Percentiles rank a stretch among this genome's conserved stretches.
These are phyloP conservation scores for Coptotermes formosanus DNA, from an alignment of 1,140 invertebrate species.

Conservation along the genomic window DNA sequence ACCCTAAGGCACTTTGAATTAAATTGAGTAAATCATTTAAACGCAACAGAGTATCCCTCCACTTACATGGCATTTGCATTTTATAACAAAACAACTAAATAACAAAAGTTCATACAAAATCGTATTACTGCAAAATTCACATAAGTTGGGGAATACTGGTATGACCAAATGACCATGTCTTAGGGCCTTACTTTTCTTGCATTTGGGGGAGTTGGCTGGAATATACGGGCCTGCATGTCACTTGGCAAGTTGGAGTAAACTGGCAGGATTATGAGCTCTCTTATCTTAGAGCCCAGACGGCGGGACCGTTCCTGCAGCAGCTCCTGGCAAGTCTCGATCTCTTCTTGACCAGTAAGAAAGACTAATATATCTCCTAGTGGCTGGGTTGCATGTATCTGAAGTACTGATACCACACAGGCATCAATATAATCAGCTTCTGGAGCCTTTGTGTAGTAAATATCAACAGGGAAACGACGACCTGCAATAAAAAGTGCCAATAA, in stretches of 20 bases:
- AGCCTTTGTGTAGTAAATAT: slow-evolving; percentile 99
- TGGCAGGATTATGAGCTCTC: slow-evolving; percentile 90
- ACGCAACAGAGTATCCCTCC: neutral
- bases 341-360: slow-evolving; percentile 89
- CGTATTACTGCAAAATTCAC: too few relatives aligned
- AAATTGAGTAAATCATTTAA: too few relatives aligned
- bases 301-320: slow-evolving; percentile 86
- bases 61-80: too few relatives aligned
- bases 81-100: too few relatives aligned
- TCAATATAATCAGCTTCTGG: slow-evolving; percentile 98
- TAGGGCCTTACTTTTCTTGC: slow-evolving; percentile 73
- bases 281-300: slow-evolving; percentile 88
- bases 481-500: slow-evolving; percentile 24
- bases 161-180: too few relatives aligned
- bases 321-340: slow-evolving; percentile 96
- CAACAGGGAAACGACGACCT: slow-evolving; percentile 73
- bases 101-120: neutral
- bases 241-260: slow-evolving; percentile 98
- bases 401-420: slow-evolving; percentile 91
- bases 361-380: slow-evolving; percentile 94
- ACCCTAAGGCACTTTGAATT: too few relatives aligned
- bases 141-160: too few relatives aligned
- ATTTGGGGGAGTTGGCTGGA: slow-evolving; percentile 91
- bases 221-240: slow-evolving; percentile 98
- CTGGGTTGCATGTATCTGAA: slow-evolving; percentile 98